phyloP scores from a whole-genome alignment of 1,140 invertebrate species.

The Monochamus saltuarius region DNA sequence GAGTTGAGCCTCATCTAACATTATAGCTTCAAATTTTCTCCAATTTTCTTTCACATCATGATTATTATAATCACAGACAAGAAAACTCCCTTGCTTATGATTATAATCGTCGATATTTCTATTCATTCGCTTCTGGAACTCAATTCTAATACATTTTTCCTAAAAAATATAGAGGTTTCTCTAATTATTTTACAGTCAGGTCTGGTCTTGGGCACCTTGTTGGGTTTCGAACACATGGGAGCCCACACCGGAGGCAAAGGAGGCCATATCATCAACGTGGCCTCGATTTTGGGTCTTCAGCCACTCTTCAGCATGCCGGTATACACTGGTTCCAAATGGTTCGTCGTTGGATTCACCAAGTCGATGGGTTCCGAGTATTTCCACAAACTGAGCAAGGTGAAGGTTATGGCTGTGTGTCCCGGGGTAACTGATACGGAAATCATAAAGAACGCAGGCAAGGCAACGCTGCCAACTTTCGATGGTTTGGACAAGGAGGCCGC shows the following conservation, averaged over 20 bases:
- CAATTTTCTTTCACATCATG: too few relatives aligned
- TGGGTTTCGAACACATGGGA: conserved; percentile 54
- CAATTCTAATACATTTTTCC: too few relatives aligned
- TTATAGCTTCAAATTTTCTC: too few relatives aligned
- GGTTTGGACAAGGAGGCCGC: conserved; percentile 18
- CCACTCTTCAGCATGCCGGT: conserved; percentile 51
- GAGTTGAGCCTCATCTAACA: too few relatives aligned
- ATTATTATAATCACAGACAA: too few relatives aligned
- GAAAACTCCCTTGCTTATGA: too few relatives aligned
- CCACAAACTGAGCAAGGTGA: conserved; percentile 51
- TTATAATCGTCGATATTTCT: too few relatives aligned
- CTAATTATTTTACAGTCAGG: conserved; percentile 42
- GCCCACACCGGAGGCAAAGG: conserved; percentile 50
- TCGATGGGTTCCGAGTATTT: conserved; percentile 46
- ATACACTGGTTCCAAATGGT: conserved; percentile 57
- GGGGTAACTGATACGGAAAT: conserved; percentile 46
- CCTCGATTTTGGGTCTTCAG: conserved; percentile 53
- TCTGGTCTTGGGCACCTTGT: conserved; percentile 48
- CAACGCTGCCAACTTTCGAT: conserved; percentile 26
- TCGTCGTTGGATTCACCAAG: conserved; percentile 54
- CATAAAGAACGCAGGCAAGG: conserved; percentile 42
- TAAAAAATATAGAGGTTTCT: too few relatives aligned
- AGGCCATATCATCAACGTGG: conserved; percentile 53
- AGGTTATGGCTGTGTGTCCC: conserved; percentile 51
- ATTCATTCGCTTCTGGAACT: too few relatives aligned